Conservation (phyloP, 2,888 invertebrate genomes). For the Caenorhabditis plicata region DNA sequence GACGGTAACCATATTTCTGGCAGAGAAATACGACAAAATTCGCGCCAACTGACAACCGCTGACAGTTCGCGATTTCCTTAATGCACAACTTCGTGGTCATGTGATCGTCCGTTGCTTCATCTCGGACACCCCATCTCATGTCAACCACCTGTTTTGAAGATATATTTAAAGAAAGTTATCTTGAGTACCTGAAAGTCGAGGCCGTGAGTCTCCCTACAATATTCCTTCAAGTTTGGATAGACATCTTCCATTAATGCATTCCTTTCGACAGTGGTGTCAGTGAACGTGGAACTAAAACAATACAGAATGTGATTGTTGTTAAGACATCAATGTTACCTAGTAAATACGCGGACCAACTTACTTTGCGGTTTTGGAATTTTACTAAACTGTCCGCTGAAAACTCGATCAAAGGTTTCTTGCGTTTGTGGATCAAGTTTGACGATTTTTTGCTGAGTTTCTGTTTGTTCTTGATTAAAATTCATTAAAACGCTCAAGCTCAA, state of each 20-base stretch:
- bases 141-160: slow-evolving; percentile 97
- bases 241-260: slow-evolving; percentile 97
- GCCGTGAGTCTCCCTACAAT: slow-evolving; percentile 93
- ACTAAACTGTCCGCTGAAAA: slow-evolving; percentile 84
- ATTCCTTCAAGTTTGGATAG: slow-evolving; percentile 89
- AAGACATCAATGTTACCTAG: slow-evolving; percentile 71
- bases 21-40: slow-evolving; percentile 96
- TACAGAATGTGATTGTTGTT: not conserved
- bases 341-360: slow-evolving; percentile 95
- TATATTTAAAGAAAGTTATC: not conserved
- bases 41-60: slow-evolving; percentile 92
- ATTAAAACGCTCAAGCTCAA: no score
- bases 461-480: no score
- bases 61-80: slow-evolving; percentile 96
- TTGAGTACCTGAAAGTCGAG: slow-evolving; percentile 97
- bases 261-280: slow-evolving; percentile 94
- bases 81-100: slow-evolving; percentile 98
- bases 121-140: slow-evolving; percentile 97
- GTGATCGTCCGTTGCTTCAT: slow-evolving; percentile 97
- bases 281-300: slow-evolving; percentile 79
- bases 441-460: no score
- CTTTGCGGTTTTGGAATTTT: slow-evolving; percentile 91
- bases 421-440: slow-evolving; percentile 37
- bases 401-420: slow-evolving; percentile 74
- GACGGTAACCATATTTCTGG: slow-evolving; percentile 96